Percentiles rank a stretch among this genome's conserved stretches.
These are phyloP conservation scores for Cossypha heuglini DNA, from an alignment of 2,797 vertebrate species.

Conservation along the genomic window DNA sequence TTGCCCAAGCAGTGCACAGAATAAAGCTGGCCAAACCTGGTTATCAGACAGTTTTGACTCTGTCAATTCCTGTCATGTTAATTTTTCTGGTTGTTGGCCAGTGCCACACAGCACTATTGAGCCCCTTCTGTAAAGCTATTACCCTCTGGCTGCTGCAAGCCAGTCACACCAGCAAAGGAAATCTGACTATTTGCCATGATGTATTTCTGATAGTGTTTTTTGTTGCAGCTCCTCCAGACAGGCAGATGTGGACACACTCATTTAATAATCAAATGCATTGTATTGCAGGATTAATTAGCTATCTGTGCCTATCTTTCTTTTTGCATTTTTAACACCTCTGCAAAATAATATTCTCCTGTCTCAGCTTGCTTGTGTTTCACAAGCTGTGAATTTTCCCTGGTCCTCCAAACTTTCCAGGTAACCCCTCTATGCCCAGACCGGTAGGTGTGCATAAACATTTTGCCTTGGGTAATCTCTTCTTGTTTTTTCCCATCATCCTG, in stretches of 20 bases:
- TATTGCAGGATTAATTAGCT: background rate
- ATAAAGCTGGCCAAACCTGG: background rate
- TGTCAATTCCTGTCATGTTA: accelerated
- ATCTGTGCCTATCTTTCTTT: background rate
- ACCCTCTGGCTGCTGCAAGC: background rate
- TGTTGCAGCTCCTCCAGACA: background rate
- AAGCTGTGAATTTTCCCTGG: background rate
- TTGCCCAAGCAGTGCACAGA: background rate
- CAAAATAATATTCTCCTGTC: background rate
- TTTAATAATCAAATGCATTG: slow-evolving; percentile 39
- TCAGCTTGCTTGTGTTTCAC: background rate
- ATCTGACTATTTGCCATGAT: background rate
- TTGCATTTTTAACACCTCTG: background rate
- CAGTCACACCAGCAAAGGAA: background rate
- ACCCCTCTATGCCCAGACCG: background rate
- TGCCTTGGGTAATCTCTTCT: background rate
- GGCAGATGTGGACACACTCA: background rate
- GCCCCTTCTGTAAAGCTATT: background rate
- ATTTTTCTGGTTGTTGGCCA: background rate
- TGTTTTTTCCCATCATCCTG: background rate
- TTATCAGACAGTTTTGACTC: background rate
- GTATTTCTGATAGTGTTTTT: background rate
- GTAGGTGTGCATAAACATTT: background rate
- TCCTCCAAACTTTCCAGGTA: background rate
- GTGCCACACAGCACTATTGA: background rate